These are phyloP conservation scores for Dromius quadrimaculatus DNA, from an alignment of 2,888 invertebrate genomes.

Conservation along the genomic window DNA sequence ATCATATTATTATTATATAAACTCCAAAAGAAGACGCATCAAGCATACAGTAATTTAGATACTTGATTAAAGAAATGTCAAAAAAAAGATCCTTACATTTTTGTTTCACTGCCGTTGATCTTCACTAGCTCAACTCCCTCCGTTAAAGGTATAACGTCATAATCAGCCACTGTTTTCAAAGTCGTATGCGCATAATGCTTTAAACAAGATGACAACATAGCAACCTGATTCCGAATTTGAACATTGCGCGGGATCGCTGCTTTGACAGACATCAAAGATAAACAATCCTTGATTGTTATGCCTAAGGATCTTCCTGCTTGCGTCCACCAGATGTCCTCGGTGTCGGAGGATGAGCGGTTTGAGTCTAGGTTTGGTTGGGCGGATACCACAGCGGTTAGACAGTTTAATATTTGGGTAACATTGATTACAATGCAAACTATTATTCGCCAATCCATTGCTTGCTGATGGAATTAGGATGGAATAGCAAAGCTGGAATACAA, in stretches of 20 bases:
- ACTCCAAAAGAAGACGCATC: no score
- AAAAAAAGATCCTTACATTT: slow-evolving; percentile 30
- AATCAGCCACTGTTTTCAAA: slow-evolving; percentile 6
- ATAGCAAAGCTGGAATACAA: not conserved
- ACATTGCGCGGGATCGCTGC: slow-evolving; percentile 8
- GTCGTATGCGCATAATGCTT: slow-evolving; percentile 3
- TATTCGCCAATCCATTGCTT: slow-evolving; percentile 28
- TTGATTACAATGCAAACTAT: slow-evolving; percentile 11
- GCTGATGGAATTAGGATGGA: not conserved
- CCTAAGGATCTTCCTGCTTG: slow-evolving; percentile 37
- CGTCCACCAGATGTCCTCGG: slow-evolving; percentile 43
- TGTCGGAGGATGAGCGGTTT: not conserved
- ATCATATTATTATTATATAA: no score
- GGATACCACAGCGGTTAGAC: not conserved
- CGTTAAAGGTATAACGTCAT: slow-evolving; percentile 42
- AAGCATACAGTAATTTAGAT: no score
- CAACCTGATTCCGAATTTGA: slow-evolving; percentile 24
- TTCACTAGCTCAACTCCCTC: slow-evolving; percentile 43
- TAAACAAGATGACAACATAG: slow-evolving; percentile 30
- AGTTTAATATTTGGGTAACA: slow-evolving; percentile 3
- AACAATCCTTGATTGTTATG: slow-evolving; percentile 24
- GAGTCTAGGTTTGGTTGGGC: not conserved
- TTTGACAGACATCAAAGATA: slow-evolving; percentile 6
- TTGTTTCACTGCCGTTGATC: slow-evolving; percentile 11
- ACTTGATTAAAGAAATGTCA: no score